A percentile compares a stretch with the other conserved stretches of the same genome.
Conservation (phyloP, 2,888 invertebrate species). For the Petrophora chlorosata region DNA sequence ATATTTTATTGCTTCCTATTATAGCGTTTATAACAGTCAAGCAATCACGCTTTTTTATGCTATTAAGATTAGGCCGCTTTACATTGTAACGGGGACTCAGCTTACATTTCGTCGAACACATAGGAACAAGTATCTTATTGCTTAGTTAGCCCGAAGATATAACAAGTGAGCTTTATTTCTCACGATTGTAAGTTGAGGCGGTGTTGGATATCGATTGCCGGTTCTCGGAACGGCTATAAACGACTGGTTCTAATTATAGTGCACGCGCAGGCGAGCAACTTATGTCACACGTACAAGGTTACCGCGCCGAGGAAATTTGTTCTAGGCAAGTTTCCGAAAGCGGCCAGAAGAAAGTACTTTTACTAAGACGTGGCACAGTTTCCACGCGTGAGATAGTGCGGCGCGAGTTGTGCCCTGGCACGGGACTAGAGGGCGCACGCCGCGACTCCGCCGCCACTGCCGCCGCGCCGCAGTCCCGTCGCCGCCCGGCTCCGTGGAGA, state of each 20-base stretch:
- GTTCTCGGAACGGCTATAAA: constrained; percentile 62
- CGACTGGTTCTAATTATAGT: constrained; percentile 68
- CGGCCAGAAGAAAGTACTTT: constrained; percentile 82
- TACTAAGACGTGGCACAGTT: constrained; percentile 81
- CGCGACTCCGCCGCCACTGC: constrained; percentile 42
- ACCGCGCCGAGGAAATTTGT: constrained; percentile 71
- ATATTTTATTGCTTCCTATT: constrained; percentile 17
- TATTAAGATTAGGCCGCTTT: constrained; percentile 11
- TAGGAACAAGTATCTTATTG: constrained; percentile 25
- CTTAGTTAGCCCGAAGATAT: constrained; percentile 30
- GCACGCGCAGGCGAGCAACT: constrained; percentile 58
- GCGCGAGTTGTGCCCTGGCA: constrained; percentile 32
- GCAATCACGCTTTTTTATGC: constrained; percentile 26
- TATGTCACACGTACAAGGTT: constrained; percentile 79
- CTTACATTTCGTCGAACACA: constrained; percentile 33
- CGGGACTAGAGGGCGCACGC: constrained; percentile 30
- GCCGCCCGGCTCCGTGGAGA: not conserved
- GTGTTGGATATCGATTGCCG: constrained; percentile 55
- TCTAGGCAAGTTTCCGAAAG: constrained; percentile 79
- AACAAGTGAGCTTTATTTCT: constrained; percentile 43
- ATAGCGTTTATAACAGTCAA: too few relatives aligned
- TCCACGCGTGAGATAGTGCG: constrained; percentile 60
- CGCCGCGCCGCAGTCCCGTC: not conserved
- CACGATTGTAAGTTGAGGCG: constrained; percentile 45
- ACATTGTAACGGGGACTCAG: constrained; percentile 28